Base-by-base conservation (phyloP, 2,797 vertebrate species). In the Sylvia borin region DNA sequence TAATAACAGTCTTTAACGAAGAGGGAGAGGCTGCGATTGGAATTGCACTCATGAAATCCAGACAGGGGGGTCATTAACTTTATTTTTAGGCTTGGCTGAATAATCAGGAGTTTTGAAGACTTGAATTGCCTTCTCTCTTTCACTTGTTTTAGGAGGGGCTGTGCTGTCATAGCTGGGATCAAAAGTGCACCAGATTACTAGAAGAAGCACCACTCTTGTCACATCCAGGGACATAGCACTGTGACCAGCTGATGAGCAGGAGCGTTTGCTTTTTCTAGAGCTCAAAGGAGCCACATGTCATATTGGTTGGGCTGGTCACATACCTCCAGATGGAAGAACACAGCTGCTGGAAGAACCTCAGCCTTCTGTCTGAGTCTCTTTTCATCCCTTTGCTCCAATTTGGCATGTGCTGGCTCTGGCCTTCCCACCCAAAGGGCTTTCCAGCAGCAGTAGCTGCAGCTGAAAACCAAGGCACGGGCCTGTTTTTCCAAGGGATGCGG, bases 51-150 rank as follows among this genome's bases (percentile, higher is more conserved):
- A 26, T 22, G 51, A 84, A 90, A 78, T 61, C 42, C 31, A 70
- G 54, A 54, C 72, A 90, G 87, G 72, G 82, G 48, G 70, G 65
- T 95, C 73, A 90, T 97, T 97, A 96, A 91, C 54, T 94, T 82
- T 96, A 96, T 96, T 96, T 96, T 95, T 95, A 96, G 95, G 36
- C 53, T 92, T 62, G 71, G 60, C 61, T 74, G 91, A 87, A 73
- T 88, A 88, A 86, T 90, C 26, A 16, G 36, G 24, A 82, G 51
- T 79, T 88, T 96, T 83, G 84, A 85, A 83, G 73, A 70, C 75
- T 24, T 88, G 73, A n/a, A 66, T 34, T 76, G 84, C 84, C 57
- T 87, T 77, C 57, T 78, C 50, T 24, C 7, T 82, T 88, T 72
- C 51, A 11, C 34, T 76, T 78, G 11, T 55, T 76, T 87, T 55